Conservation (phyloP, 2,797 vertebrate genomes). For the Synanceia verrucosa region DNA sequence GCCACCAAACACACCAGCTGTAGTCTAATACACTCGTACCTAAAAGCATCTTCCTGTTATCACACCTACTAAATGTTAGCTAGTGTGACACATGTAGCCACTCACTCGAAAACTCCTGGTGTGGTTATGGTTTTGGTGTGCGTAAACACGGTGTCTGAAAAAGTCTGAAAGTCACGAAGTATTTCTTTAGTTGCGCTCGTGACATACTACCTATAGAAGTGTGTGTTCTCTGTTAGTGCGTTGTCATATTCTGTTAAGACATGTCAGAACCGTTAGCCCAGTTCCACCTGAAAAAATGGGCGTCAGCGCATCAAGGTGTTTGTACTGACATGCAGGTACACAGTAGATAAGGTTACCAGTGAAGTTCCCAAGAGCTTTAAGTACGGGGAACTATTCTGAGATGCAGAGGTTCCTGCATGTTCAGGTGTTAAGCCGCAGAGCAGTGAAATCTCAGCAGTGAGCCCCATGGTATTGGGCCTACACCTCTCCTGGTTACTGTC, state of each 20-base stretch:
- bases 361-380: slow-evolving; percentile 26
- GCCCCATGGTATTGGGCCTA: slow-evolving; percentile 34
- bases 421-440: slow-evolving; percentile 58
- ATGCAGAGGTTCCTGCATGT: slow-evolving; percentile 41
- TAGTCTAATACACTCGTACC: too few species aligned
- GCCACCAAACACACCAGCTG: not conserved
- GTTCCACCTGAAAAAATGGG: not conserved
- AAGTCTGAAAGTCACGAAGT: too few species aligned
- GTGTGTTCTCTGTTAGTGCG: too few species aligned
- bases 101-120: not conserved
- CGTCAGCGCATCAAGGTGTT: not conserved
- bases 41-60: not conserved
- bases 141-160: too few species aligned
- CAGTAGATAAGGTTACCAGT: not conserved
- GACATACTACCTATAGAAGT: not conserved
- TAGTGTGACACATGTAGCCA: not conserved
- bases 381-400: slow-evolving; percentile 1
- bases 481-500: slow-evolving; percentile 29
- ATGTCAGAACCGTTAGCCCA: not conserved
- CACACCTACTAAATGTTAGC: not conserved
- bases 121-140: not conserved
- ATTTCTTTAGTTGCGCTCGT: too few species aligned
- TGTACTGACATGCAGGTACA: not conserved
- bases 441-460: slow-evolving; percentile 53
- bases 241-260: not conserved